Evolutionary conservation across 2,113 vertebrate species (phyloP).

Genomic region (Electrona antarctica): DNA sequence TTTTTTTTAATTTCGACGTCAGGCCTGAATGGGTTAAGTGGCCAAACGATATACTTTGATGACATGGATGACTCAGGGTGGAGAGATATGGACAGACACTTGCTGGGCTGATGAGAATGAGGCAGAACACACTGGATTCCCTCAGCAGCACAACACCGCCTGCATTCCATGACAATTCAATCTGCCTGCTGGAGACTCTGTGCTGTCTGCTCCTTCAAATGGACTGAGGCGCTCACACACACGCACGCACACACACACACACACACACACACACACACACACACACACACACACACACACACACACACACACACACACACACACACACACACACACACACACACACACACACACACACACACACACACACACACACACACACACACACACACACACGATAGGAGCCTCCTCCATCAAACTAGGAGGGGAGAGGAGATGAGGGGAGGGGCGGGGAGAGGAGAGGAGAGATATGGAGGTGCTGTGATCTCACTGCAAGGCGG

Average conservation of each 20-base stretch:
- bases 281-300: too few species aligned
- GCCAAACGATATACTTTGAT: too few species aligned
- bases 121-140: slow-evolving; percentile 29
- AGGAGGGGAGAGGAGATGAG: slow-evolving; percentile 7
- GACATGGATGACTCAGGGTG: too few species aligned
- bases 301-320: slow-evolving; percentile 30
- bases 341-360: slow-evolving; percentile 24
- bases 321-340: slow-evolving; percentile 32
- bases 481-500: slow-evolving; percentile 53
- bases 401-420: slow-evolving; percentile 51
- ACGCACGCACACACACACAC: slow-evolving; percentile 32
- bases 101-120: slow-evolving; percentile 17
- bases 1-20: too few species aligned
- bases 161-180: slow-evolving; percentile 39
- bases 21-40: too few species aligned
- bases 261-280: slow-evolving; percentile 20
- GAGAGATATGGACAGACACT: slow-evolving; percentile 1
- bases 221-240: slow-evolving; percentile 41
- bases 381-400: slow-evolving; percentile 38
- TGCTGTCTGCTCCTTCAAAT: slow-evolving; percentile 32
- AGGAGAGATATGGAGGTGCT: slow-evolving; percentile 46
- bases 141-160: slow-evolving; percentile 15
- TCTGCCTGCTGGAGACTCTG: slow-evolving; percentile 2
- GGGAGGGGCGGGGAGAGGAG: not conserved
- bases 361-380: slow-evolving; percentile 13